Base-by-base conservation (phyloP, 2,888 invertebrate species). In the Sesia bembeciformis region DNA sequence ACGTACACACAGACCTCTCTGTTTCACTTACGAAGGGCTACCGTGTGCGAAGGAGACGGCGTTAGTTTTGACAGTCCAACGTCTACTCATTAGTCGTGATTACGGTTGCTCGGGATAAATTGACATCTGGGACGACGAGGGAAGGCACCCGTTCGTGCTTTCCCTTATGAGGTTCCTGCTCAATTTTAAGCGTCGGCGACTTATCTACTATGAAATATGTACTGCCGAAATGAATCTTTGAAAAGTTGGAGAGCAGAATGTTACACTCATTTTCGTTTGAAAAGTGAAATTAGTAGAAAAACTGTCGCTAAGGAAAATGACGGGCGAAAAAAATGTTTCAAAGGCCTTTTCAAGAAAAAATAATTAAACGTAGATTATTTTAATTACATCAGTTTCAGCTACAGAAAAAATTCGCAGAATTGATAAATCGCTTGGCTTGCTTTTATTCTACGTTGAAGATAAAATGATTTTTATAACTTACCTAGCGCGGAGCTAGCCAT, bases 401-500 rank as follows among this genome's bases (percentile, higher is more conserved):
- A 23, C 2, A 23, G 46, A n/a, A 46, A 4, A 46, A 46, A 46
- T 46, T 46, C 46, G 46, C 46, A 46, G 5, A 7, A 46, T 46
- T 8, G 23, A 46, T 46, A 46, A n/a, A 46, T 46, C 40, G 40
- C 38, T 40, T 38, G 51, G 51, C 51, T 38, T 38, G 51, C 39
- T 7, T 39, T 39, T 5, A 7, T 51, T 23, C 23, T 23, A 23
- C 23, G 46, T 46, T 46, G 8, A 46, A 46, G 46, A 46, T 6
- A 46, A 46, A 46, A 23, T 46, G 8, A 4, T 8, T 46, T n/a
- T 46, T 23, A 8, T 46, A 49, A 72, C 91, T 91, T 83, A 94
- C 94, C 94, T 71, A 94, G 77, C 46, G 93, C 92, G 6, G 92
- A 91, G 60, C 92, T 92, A 39, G 93, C 92, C 88, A 94, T 92